phyloP scores from a whole-genome alignment of 2,797 vertebrate genomes.

The Octomys mimax region DNA sequence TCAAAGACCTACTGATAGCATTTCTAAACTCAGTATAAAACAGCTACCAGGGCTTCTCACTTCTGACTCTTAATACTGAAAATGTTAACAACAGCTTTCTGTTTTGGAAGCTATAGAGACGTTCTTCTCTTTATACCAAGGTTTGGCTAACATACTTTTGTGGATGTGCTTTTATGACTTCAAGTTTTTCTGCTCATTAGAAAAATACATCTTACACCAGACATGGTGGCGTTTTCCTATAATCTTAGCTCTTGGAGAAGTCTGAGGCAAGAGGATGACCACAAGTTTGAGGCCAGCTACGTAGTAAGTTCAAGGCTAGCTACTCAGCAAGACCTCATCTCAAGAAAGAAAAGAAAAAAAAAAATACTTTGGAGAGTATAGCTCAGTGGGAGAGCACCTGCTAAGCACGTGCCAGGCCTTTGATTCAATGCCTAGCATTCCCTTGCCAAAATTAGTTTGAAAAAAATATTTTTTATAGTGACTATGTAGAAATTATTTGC shows the following conservation, averaged over 20 bases:
- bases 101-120: not conserved
- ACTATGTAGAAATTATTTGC: not conserved
- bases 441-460: not conserved
- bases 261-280: not conserved
- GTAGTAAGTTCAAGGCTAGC: not conserved
- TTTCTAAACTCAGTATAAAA: conserved; percentile 43
- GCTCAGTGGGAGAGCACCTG: not conserved
- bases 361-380: too few species aligned
- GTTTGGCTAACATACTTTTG: not conserved
- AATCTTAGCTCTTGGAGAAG: not conserved
- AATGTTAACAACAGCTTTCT: not conserved
- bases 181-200: not conserved
- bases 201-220: not conserved
- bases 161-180: not conserved
- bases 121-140: not conserved
- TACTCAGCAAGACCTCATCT: not conserved
- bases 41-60: not conserved
- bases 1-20: not conserved
- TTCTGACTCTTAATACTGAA: conserved; percentile 1
- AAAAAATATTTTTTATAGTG: conserved; percentile 1
- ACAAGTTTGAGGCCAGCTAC: not conserved
- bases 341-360: not conserved
- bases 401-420: not conserved
- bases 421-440: not conserved
- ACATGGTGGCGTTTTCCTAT: not conserved